A percentile compares a stretch with the other conserved stretches of the same genome.
Evolutionary conservation across 2,797 vertebrate genomes (phyloP).

Genomic region (Myotis myotis): DNA sequence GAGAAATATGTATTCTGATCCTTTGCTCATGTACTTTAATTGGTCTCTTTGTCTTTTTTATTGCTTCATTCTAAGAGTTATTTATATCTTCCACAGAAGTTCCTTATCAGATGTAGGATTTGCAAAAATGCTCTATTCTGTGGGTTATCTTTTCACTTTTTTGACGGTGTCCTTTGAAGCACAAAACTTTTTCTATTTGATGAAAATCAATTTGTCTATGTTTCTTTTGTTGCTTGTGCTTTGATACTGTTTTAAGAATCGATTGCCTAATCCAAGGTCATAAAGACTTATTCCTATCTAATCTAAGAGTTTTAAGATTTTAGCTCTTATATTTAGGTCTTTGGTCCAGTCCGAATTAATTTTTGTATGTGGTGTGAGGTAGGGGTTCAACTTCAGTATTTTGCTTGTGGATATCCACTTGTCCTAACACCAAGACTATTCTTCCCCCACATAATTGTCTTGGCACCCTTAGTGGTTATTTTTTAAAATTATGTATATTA

Average conservation of each 20-base stretch:
- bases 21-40: background rate
- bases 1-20: background rate
- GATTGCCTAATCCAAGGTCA: background rate
- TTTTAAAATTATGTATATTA: background rate
- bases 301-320: background rate
- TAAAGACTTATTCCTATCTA: background rate
- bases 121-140: background rate
- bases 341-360: background rate
- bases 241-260: background rate
- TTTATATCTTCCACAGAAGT: background rate
- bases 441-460: background rate
- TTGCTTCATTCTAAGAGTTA: background rate
- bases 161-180: background rate
- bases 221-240: background rate
- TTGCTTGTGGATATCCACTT: background rate
- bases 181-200: background rate
- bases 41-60: background rate
- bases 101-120: background rate
- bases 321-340: background rate
- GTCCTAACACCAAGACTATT: background rate
- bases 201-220: background rate
- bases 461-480: background rate
- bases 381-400: background rate
- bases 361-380: background rate
- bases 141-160: background rate